Conservation (phyloP, 2,797 vertebrate species). For the Cryptoblepharus egeriae region DNA sequence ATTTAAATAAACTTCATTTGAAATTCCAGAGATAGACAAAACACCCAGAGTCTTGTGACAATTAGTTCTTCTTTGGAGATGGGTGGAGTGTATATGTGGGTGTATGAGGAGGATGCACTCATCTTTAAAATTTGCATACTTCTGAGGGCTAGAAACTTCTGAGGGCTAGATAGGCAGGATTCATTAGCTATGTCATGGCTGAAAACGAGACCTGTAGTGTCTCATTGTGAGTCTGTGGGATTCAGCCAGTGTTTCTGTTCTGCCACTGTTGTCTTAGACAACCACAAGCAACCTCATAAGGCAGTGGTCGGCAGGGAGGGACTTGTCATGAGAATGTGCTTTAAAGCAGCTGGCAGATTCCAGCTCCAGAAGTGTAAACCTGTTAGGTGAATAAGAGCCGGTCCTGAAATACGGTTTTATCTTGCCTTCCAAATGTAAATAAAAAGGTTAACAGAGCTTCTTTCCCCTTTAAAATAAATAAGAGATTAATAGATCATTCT, state of each 20-base stretch:
- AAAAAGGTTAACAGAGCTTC: slow-evolving; percentile 25
- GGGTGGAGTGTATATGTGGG: not conserved
- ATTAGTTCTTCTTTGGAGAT: no score
- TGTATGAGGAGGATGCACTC: no score
- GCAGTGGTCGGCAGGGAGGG: not conserved
- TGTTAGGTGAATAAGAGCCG: slow-evolving; percentile 17
- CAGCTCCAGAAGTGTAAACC: not conserved
- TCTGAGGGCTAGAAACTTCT: no score
- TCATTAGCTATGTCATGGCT: not conserved
- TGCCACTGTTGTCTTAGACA: not conserved
- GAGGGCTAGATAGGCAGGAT: not conserved
- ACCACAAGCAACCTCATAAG: not conserved
- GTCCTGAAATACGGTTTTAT: slow-evolving; percentile 33
- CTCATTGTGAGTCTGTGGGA: not conserved
- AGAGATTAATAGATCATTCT: not conserved
- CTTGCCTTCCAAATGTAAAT: slow-evolving; percentile 33
- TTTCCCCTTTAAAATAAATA: slow-evolving; percentile 46
- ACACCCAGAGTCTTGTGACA: no score
- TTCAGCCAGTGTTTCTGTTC: not conserved
- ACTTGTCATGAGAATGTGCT: not conserved
- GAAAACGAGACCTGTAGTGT: not conserved
- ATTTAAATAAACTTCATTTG: no score
- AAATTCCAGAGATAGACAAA: no score
- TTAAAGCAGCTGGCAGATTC: not conserved
- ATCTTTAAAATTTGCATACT: not conserved